These are phyloP conservation scores for Leptosomus discolor DNA, from an alignment of 2,113 vertebrate species.

Conservation along the genomic window DNA sequence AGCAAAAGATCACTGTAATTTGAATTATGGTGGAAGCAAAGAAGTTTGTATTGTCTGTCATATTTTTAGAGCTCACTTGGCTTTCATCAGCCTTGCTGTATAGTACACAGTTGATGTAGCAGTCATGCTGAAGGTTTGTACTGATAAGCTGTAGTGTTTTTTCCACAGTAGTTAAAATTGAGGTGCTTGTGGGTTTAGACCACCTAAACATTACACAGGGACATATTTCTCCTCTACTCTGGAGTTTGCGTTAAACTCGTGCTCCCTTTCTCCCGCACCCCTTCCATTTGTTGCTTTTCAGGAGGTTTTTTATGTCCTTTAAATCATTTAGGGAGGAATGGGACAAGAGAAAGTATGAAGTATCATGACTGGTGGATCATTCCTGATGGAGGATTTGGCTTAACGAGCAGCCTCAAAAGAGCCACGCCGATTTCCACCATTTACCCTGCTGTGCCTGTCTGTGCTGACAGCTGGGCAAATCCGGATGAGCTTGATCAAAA, in stretches of 20 bases:
- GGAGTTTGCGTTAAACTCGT: neutral
- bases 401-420: neutral
- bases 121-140: neutral
- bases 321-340: neutral
- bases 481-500: neutral
- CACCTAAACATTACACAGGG: neutral
- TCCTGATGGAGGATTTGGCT: neutral
- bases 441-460: neutral
- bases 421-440: accelerated
- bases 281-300: neutral
- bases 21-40: conserved; percentile 16
- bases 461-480: neutral
- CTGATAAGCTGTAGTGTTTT: neutral
- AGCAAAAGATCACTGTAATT: conserved; percentile 3
- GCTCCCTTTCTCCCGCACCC: neutral
- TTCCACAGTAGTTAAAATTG: neutral
- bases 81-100: neutral
- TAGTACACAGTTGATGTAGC: neutral
- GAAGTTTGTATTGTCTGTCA: neutral
- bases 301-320: neutral
- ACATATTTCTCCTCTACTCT: neutral
- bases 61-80: neutral
- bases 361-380: neutral
- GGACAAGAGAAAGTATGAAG: neutral
- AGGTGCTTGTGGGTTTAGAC: neutral